phyloP scores from a whole-genome alignment of 2,888 invertebrate genomes.

The Conomelus anceps region DNA sequence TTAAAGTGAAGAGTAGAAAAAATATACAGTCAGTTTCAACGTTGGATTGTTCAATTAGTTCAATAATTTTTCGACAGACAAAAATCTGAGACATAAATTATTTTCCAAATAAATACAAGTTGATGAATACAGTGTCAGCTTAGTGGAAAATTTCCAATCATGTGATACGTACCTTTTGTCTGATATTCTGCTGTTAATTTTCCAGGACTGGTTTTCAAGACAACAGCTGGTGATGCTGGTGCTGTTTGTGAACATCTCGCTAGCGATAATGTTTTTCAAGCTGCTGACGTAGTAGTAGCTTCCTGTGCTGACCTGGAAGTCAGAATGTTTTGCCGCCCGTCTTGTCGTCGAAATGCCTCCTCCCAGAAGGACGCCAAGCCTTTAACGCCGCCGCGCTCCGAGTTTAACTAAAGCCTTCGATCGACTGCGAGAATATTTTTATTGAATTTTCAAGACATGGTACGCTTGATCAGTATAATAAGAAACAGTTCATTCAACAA shows the following conservation, averaged over 20 bases:
- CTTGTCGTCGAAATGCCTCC: no score
- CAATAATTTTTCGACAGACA: no score
- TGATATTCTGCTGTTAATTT: constrained; percentile 34
- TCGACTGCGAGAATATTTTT: constrained; percentile 2
- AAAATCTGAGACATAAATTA: no score
- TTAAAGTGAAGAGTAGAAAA: no score
- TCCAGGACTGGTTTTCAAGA: constrained; percentile 93
- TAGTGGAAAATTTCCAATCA: no score
- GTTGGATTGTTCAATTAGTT: no score
- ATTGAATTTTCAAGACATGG: neutral
- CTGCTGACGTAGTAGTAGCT: constrained; percentile 72
- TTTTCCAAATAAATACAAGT: no score
- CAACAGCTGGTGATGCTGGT: constrained; percentile 91
- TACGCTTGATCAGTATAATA: neutral
- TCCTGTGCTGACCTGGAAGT: constrained; percentile 14
- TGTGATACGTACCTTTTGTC: neutral
- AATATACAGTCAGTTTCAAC: no score
- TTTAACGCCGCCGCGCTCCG: constrained; percentile 7
- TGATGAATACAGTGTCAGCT: no score
- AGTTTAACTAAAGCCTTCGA: neutral
- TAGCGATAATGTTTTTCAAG: constrained; percentile 94
- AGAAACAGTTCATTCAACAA: neutral
- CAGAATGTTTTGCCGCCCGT: constrained; percentile 4
- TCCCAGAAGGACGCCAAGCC: no score
- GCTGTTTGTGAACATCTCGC: constrained; percentile 85